Evolutionary conservation across 2,797 vertebrate species (phyloP), one percentile per base, ranked within the genome.

Genomic region (Antennarius maculatus): DNA sequence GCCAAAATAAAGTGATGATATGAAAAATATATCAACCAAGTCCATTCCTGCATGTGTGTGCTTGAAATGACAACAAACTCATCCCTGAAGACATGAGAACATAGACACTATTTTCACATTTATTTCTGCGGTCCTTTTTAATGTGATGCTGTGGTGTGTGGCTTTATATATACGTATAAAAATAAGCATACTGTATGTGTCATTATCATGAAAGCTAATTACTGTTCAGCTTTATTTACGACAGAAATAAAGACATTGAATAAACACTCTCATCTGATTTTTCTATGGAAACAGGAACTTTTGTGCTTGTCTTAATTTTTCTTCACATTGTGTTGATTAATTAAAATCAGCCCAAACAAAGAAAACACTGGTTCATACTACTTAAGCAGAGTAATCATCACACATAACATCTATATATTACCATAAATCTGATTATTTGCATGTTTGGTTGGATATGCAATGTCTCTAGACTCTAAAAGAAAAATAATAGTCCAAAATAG

Each of bases 151-250:
- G 66, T 79, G 28, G 14, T 62, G 16, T 79, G 41, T 74, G 61
- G 34, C 49, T 62, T 71, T 9, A 28, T 76, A 65, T 66, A 14
- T 79, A 56, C 48, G 51, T 61, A 31, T 51, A 58, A 45, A 57
- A 5, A 50, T 71, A 65, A 16, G 6, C 14, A 41, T 57, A 23
- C 7, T 64, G 46, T 58, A 48, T 17, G n/a, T 70, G 49, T 62
- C 42, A 13, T 65, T 51, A 47, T 71, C 2, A 51, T n/a, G 7
- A 46, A 74, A 69, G 51, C 2, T 14, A 58, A 13, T 58, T 60
- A n/a, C 56, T 66, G 53, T 74, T 48, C 23, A 56, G 57, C 39
- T 3, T 58, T 54, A 71, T 71, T 80, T 80, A 74, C 15, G 41
- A 58, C 79, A 69, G 18, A 67, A 58, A 53, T 73, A 54, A 79